Evolutionary conservation across 2,888 invertebrate genomes (phyloP).

Genomic region (Phengaris alcon): DNA sequence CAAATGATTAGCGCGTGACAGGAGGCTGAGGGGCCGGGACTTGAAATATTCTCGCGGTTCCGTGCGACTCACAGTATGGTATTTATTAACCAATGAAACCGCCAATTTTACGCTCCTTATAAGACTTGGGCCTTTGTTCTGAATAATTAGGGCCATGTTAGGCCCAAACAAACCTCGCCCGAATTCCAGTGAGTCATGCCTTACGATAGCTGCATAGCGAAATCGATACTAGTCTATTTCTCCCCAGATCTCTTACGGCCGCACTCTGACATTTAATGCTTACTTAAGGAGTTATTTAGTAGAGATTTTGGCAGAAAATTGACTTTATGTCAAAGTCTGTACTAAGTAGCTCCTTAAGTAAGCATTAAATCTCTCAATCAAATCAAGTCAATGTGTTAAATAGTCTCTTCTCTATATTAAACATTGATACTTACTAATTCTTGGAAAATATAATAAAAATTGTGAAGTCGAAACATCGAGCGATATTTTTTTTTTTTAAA

Average conservation of each 20-base stretch:
- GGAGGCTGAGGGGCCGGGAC: slow-evolving; percentile 13
- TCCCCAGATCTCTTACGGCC: background rate
- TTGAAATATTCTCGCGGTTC: slow-evolving; percentile 28
- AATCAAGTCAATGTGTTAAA: too few species aligned
- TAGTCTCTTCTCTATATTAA: too few species aligned
- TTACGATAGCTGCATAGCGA: background rate
- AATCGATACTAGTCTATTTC: background rate
- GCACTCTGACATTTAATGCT: too few species aligned
- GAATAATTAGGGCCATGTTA: slow-evolving; percentile 52
- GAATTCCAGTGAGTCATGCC: slow-evolving; percentile 49
- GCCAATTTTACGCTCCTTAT: slow-evolving; percentile 33
- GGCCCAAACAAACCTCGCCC: slow-evolving; percentile 43
- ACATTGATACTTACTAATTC: too few species aligned
- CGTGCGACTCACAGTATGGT: slow-evolving; percentile 31
- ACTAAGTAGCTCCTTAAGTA: too few species aligned
- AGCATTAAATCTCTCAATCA: too few species aligned
- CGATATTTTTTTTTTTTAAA: background rate
- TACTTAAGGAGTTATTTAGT: too few species aligned
- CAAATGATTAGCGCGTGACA: slow-evolving; percentile 28
- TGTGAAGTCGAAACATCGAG: too few species aligned
- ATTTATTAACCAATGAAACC: slow-evolving; percentile 36
- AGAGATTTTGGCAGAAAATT: too few species aligned
- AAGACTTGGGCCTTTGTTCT: slow-evolving; percentile 54
- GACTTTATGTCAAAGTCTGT: too few species aligned
- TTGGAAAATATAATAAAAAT: too few species aligned